Evolutionary conservation across 2,113 vertebrate species (phyloP).

Genomic region (Holacanthus passer): DNA sequence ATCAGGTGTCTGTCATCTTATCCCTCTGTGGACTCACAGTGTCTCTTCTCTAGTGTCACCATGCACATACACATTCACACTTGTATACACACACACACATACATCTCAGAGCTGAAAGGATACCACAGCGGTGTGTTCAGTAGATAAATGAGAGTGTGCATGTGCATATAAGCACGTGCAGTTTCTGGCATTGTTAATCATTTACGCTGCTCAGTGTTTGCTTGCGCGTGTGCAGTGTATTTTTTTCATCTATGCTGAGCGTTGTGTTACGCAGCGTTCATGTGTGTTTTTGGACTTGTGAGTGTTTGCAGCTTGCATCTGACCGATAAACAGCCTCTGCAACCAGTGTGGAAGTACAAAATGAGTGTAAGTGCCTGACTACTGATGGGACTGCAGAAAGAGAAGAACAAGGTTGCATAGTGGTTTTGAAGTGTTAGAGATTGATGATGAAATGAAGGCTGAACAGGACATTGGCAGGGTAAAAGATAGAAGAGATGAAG

Average conservation of each 20-base stretch:
- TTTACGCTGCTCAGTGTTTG: slow-evolving; percentile 56
- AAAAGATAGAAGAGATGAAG: slow-evolving; percentile 26
- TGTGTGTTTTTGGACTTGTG: slow-evolving; percentile 36
- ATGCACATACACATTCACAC: slow-evolving; percentile 27
- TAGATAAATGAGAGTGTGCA: slow-evolving; percentile 30
- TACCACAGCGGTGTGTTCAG: slow-evolving; percentile 16
- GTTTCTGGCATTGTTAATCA: slow-evolving; percentile 56
- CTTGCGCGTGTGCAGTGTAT: slow-evolving; percentile 28
- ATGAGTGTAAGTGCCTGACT: slow-evolving; percentile 65
- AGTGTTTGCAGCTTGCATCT: slow-evolving; percentile 48
- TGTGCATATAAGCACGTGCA: slow-evolving; percentile 12
- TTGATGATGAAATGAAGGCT: slow-evolving; percentile 17
- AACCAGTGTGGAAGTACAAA: slow-evolving; percentile 56
- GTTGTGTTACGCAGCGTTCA: slow-evolving; percentile 27
- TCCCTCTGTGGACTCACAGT: slow-evolving; percentile 58
- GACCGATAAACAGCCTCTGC: slow-evolving; percentile 60
- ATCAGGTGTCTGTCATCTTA: slow-evolving; percentile 78
- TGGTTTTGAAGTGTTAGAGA: slow-evolving; percentile 6
- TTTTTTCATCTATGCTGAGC: slow-evolving; percentile 14
- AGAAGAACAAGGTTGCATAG: background rate
- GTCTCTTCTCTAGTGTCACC: slow-evolving; percentile 68
- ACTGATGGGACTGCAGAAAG: slow-evolving; percentile 34
- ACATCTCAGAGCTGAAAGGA: slow-evolving; percentile 25
- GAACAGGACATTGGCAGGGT: slow-evolving; percentile 16
- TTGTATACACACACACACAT: slow-evolving; percentile 11